Percentiles rank a stretch among this genome's conserved stretches.
Evolutionary conservation across 1,140 invertebrate species (phyloP).

Genomic region (Caerostris darwini): DNA sequence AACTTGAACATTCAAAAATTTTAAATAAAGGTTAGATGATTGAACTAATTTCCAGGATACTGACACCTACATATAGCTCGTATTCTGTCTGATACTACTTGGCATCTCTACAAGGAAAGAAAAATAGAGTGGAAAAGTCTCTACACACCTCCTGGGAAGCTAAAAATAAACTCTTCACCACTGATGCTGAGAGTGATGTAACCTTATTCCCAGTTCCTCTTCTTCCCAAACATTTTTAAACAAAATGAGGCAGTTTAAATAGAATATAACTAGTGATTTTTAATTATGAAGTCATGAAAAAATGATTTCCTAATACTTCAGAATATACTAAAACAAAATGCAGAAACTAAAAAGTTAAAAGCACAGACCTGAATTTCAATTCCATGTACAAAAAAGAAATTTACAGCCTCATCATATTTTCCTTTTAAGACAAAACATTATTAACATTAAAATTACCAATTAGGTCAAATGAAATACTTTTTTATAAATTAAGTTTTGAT

Average conservation of each 20-base stretch:
- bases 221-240: constrained; percentile 6
- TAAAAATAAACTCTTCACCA: constrained; percentile 50
- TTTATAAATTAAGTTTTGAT: too few species aligned
- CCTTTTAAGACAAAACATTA: too few species aligned
- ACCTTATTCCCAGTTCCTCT: constrained; percentile 8
- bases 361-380: not conserved
- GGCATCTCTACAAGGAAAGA: constrained; percentile 54
- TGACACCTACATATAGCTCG: constrained; percentile 56
- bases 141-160: constrained; percentile 17
- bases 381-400: not conserved
- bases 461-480: too few species aligned
- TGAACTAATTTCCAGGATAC: constrained; percentile 54
- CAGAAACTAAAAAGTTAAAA: not conserved
- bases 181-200: constrained; percentile 33
- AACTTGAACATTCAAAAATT: not conserved
- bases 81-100: constrained; percentile 71
- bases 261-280: not conserved
- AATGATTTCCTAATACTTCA: not conserved
- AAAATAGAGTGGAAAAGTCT: constrained; percentile 20
- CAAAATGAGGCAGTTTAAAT: not conserved
- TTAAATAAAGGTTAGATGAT: not conserved
- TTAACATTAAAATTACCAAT: too few species aligned
- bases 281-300: not conserved
- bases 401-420: too few species aligned
- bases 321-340: not conserved